Percentiles rank a stretch among this genome's conserved stretches.
These are phyloP conservation scores for Corythaixoides concolor DNA, from an alignment of 2,113 vertebrate genomes.

Conservation along the genomic window DNA sequence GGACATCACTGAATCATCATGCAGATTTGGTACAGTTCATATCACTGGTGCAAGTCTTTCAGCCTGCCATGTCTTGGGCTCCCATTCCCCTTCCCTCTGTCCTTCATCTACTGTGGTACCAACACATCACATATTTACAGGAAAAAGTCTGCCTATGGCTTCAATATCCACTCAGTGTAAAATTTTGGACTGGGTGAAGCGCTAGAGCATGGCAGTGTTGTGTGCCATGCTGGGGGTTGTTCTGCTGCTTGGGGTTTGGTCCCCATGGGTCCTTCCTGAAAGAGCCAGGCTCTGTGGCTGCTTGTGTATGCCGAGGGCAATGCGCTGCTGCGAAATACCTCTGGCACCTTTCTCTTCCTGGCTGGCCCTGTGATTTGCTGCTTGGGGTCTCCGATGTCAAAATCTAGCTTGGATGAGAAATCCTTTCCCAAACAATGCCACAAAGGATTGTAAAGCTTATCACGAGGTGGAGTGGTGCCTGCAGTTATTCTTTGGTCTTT, in stretches of 20 bases:
- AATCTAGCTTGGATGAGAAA: neutral
- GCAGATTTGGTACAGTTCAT: neutral
- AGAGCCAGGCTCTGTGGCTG: rapidly evolving
- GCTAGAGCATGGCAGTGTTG: neutral
- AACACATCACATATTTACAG: neutral
- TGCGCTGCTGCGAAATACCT: rapidly evolving
- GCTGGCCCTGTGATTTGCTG: neutral
- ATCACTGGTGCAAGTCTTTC: neutral
- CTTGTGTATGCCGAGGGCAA: rapidly evolving
- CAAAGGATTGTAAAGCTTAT: neutral
- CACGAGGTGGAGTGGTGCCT: neutral
- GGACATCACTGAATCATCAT: neutral
- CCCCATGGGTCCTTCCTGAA: rapidly evolving
- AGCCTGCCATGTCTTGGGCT: neutral
- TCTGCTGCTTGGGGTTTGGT: neutral
- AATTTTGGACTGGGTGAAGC: neutral
- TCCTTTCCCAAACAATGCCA: neutral
- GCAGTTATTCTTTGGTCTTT: neutral
- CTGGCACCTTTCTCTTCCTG: neutral
- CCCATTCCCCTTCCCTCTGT: neutral
- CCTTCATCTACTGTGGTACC: neutral
- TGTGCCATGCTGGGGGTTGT: rapidly evolving
- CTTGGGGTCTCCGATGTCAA: neutral
- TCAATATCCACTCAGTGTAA: neutral
- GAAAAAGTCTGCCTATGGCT: neutral